Base-by-base conservation (phyloP, 2,888 invertebrate species). In the Andrena hattorfiana region DNA sequence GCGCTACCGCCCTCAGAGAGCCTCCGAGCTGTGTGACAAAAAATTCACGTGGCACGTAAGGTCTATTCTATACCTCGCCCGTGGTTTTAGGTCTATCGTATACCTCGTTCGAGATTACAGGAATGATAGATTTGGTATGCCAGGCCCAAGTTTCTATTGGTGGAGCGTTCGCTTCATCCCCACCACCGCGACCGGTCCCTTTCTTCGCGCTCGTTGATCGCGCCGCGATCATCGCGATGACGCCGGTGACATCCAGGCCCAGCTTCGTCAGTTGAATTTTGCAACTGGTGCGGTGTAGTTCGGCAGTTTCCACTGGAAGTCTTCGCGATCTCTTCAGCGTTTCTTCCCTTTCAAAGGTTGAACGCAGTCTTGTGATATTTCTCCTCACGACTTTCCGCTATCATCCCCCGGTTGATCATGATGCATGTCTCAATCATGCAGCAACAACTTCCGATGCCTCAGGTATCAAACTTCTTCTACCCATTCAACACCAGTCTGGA, bases 401-500 rank as follows among this genome's bases (percentile, higher is more conserved):
- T 23, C 20, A 23, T 32, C 42, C 2, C 2, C 2, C 16, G 0
- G 42, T 42, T 42, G 2, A 2, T 7, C 59, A 68, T 62, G 66
- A 77, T 84, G 72, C 84, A 85, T 49, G 62, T 81, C 13, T 63
- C 63, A 56, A 48, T 76, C 63, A 23, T 71, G 68, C 81, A 71
- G 67, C 81, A 69, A 68, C 81, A 86, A 56, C 56, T 88, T 1
- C 88, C 89, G 48, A 87, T 86, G 81, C 85, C 89, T 35, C 69
- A 84, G 28, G 79, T 89, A 35, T 72, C 87, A 5, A 90, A 91
- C 64, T 78, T 85, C 13, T 85, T 91, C n/a, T 93, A 89, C 28
- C 93, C 93, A 8, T 87, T 90, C 67, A 93, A 93, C 71, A 90
- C 89, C 8, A 93, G 93, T 56, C 81, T 93, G 54, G 91, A 92